Percentiles rank a stretch among this genome's conserved stretches.
These are phyloP conservation scores for Cybosia mesomella DNA, from an alignment of 2,888 invertebrate genomes.

Conservation along the genomic window DNA sequence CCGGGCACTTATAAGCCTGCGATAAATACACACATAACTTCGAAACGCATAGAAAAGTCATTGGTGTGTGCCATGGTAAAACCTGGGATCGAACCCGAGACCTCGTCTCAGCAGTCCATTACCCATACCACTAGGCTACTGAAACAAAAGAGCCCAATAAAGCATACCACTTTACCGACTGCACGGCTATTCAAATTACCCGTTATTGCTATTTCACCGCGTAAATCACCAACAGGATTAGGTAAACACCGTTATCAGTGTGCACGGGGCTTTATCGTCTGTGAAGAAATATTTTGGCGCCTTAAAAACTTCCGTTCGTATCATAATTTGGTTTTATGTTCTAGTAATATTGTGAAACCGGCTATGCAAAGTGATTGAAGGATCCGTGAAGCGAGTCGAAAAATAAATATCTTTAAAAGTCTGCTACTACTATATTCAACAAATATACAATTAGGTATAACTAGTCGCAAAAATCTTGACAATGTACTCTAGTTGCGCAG, in stretches of 20 bases:
- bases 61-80: no score
- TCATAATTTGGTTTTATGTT: constrained; percentile 60
- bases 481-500: no score
- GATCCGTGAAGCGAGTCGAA: background rate
- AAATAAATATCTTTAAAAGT: background rate
- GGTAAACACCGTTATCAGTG: constrained; percentile 56
- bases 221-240: constrained; percentile 56
- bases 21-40: no score
- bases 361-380: constrained; percentile 9
- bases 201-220: constrained; percentile 48
- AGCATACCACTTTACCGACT: constrained; percentile 26
- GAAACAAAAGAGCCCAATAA: constrained; percentile 27
- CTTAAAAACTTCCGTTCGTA: constrained; percentile 65
- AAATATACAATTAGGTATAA: no score
- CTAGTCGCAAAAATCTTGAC: no score
- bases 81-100: no score
- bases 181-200: constrained; percentile 53
- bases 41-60: no score
- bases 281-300: constrained; percentile 65
- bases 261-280: constrained; percentile 64
- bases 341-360: constrained; percentile 9
- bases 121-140: no score
- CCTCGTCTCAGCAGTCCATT: no score
- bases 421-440: background rate
- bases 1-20: no score